Base-by-base conservation (phyloP, 2,113 vertebrate genomes). In the Malurus melanocephalus region DNA sequence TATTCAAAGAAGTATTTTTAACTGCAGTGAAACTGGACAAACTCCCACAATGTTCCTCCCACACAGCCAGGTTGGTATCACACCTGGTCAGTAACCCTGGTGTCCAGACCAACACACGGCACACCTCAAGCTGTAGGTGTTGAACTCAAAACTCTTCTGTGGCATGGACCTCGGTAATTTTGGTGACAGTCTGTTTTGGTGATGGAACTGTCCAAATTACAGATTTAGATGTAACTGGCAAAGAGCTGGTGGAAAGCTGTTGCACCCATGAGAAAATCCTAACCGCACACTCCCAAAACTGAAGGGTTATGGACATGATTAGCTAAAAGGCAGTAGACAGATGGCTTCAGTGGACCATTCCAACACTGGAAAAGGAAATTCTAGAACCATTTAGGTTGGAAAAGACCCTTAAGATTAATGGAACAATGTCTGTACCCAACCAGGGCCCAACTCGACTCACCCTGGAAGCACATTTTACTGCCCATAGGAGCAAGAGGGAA, bases 401-500 rank as follows among this genome's bases (percentile, higher is more conserved):
- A 67, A 80, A 74, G 33, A 33, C 5, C 11, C 15, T 40, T 74
- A 46, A 53, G 13, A 67, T 22, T 74, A 33, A 60, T 7, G 30
- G 9, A 46, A 43, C 45, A 66, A 23, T 21, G 38, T 38, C 48
- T 45, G 15, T 57, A 52, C 38, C 38, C 21, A 55, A 27, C 13
- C 1, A 1, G 8, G 38, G 9, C 24, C 28, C 20, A 64, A 35
- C 20, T 40, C 1, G 0, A 35, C 32, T 65, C 62, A 65, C 17
- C 35, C 33, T 43, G 43, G 32, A 87, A 87, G 16, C 11, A 55
- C 11, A 15, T 11, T 87, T 61, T 42, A 61, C 20, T 82, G 48
- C 11, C 43, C 30, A 28, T 35, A 89, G 67, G 35, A 64, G 19
- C 23, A 80, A 48, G 17, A 43, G 5, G 19, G 24, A 40, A 51